These are phyloP conservation scores for Lichenostomus cassidix DNA, from an alignment of 2,113 vertebrate genomes.

Conservation along the genomic window DNA sequence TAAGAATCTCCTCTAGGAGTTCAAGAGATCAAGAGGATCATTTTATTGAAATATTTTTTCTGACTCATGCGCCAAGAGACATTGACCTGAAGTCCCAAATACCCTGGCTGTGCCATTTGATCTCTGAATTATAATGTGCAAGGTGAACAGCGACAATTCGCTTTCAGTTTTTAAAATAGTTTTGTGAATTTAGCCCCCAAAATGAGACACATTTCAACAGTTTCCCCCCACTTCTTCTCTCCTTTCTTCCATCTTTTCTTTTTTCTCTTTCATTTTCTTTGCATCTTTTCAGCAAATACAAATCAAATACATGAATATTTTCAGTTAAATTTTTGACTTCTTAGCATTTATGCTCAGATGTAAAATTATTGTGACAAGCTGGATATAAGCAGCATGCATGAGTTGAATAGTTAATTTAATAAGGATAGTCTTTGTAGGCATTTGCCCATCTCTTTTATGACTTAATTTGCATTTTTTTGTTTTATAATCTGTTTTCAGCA, in stretches of 20 bases:
- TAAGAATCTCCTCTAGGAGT: neutral
- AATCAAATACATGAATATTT: neutral
- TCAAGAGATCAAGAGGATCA: neutral
- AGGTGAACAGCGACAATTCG: neutral
- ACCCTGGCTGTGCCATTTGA: neutral
- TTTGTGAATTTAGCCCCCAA: neutral
- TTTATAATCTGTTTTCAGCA: neutral
- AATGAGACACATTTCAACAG: neutral
- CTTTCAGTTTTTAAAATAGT: neutral
- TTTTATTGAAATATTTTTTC: neutral
- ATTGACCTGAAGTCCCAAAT: neutral
- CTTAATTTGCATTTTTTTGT: neutral
- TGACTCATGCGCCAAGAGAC: neutral
- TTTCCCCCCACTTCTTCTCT: fast-evolving
- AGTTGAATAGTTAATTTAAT: neutral
- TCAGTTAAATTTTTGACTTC: neutral
- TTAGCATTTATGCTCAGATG: neutral
- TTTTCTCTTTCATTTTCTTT: neutral
- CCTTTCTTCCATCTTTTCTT: neutral
- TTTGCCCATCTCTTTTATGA: neutral
- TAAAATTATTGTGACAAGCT: neutral
- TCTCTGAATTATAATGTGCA: neutral
- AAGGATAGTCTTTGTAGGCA: neutral
- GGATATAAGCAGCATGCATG: neutral
- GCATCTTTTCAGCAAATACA: neutral